These are phyloP conservation scores for Eremobia ochroleuca DNA, from an alignment of 2,888 invertebrate genomes.

Conservation along the genomic window DNA sequence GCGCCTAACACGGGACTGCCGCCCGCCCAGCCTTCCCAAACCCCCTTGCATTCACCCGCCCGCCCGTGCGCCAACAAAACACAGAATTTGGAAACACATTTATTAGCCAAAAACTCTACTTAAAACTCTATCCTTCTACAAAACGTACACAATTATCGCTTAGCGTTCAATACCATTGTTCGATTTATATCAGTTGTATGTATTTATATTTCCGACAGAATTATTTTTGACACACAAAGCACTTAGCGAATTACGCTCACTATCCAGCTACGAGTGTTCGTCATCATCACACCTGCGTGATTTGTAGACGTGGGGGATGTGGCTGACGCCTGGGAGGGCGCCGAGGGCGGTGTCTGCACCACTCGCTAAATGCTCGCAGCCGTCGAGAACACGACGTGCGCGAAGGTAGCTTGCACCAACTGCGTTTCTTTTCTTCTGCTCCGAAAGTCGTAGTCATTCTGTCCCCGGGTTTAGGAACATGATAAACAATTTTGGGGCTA, in stretches of 20 bases:
- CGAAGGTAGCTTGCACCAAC: slow-evolving; percentile 82
- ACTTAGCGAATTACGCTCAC: slow-evolving; percentile 59
- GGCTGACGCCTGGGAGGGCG: slow-evolving; percentile 81
- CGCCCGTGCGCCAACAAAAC: slow-evolving; percentile 86
- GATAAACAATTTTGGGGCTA: slow-evolving; percentile 88
- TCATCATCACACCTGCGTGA: slow-evolving; percentile 88
- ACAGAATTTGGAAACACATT: slow-evolving; percentile 87
- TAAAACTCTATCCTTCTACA: slow-evolving; percentile 83
- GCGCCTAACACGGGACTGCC: slow-evolving; percentile 90
- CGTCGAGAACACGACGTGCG: slow-evolving; percentile 77
- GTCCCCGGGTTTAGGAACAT: slow-evolving; percentile 86
- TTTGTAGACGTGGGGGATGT: slow-evolving; percentile 83
- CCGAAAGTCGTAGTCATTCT: slow-evolving; percentile 87
- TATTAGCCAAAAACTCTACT: slow-evolving; percentile 89
- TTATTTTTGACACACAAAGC: slow-evolving; percentile 54
- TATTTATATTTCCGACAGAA: slow-evolving; percentile 37
- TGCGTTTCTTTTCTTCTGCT: slow-evolving; percentile 76
- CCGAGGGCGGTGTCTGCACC: slow-evolving; percentile 80
- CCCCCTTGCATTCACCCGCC: slow-evolving; percentile 76
- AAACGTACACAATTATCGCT: slow-evolving; percentile 73
- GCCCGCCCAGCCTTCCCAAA: slow-evolving; percentile 79
- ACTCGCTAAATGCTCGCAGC: slow-evolving; percentile 78
- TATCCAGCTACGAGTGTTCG: slow-evolving; percentile 59
- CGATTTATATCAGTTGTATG: slow-evolving; percentile 39
- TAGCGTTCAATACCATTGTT: slow-evolving; percentile 67